phyloP scores from a whole-genome alignment of 2,888 invertebrate species.

The Troides helena region DNA sequence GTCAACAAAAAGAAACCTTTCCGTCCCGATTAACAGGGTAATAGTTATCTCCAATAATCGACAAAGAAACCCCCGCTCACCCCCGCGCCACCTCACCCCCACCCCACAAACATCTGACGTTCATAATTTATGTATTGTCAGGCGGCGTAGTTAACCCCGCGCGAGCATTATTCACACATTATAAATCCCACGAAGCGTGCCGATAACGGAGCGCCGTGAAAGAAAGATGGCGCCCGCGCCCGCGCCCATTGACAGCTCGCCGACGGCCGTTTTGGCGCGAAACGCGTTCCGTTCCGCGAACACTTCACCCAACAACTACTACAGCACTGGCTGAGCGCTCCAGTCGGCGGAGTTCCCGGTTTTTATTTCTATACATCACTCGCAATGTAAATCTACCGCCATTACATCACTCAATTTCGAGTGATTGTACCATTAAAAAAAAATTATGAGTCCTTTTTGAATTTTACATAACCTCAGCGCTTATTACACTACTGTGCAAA shows the following conservation, averaged over 20 bases:
- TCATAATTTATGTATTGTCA: conserved; percentile 78
- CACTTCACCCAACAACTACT: no score
- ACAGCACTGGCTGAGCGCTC: no score
- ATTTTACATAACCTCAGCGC: no score
- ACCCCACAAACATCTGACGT: conserved; percentile 49
- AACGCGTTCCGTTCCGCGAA: not conserved
- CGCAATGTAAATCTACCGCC: no score
- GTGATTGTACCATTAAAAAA: no score
- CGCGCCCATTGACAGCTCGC: conserved; percentile 42
- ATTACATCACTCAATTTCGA: no score
- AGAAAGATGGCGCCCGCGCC: conserved; percentile 65
- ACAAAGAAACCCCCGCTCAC: conserved; percentile 45
- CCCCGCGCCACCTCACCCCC: no score
- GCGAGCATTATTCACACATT: conserved; percentile 75
- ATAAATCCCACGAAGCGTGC: conserved; percentile 72
- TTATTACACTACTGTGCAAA: no score
- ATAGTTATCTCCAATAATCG: conserved; percentile 60
- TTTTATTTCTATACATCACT: no score
- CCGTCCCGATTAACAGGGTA: conserved; percentile 68
- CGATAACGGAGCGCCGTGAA: conserved; percentile 68
- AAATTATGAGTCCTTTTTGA: no score
- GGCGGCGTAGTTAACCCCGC: conserved; percentile 67
- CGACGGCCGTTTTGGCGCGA: conserved; percentile 67
- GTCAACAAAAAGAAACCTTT: conserved; percentile 55
- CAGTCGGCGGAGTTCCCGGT: no score